phyloP scores from a whole-genome alignment of 2,797 vertebrate species.

The Peromyscus attwateri region DNA sequence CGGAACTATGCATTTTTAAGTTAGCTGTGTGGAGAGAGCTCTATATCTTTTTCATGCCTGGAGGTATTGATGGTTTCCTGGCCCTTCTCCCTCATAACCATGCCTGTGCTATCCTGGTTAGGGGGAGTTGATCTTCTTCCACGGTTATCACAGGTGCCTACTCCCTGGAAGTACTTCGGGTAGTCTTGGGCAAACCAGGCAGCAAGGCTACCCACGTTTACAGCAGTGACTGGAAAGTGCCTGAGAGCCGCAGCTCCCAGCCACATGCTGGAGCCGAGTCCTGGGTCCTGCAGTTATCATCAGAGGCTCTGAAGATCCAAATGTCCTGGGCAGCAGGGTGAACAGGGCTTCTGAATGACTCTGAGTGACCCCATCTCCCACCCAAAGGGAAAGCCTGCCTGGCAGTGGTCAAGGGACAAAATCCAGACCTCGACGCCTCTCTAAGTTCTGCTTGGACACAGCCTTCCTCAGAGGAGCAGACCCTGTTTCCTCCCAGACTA shows the following conservation, averaged over 20 bases:
- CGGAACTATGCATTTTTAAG: neutral
- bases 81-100: neutral
- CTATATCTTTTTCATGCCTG: neutral
- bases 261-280: neutral
- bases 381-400: neutral
- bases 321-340: neutral
- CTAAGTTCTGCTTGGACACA: neutral
- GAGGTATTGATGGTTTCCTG: neutral
- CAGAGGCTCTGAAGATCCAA: neutral
- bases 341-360: neutral
- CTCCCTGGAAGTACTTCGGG: neutral
- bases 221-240: neutral
- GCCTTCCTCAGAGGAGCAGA: neutral
- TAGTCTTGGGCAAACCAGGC: neutral
- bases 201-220: neutral
- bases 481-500: neutral
- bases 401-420: neutral
- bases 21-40: neutral
- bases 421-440: neutral
- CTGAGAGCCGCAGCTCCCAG: neutral
- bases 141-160: neutral
- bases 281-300: neutral
- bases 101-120: neutral
- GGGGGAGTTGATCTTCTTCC: fast-evolving
- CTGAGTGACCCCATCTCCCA: neutral